A percentile compares a stretch with the other conserved stretches of the same genome.
Evolutionary conservation across 2,888 invertebrate genomes (phyloP).

Genomic region (Lordiphosa andalusiaca): DNA sequence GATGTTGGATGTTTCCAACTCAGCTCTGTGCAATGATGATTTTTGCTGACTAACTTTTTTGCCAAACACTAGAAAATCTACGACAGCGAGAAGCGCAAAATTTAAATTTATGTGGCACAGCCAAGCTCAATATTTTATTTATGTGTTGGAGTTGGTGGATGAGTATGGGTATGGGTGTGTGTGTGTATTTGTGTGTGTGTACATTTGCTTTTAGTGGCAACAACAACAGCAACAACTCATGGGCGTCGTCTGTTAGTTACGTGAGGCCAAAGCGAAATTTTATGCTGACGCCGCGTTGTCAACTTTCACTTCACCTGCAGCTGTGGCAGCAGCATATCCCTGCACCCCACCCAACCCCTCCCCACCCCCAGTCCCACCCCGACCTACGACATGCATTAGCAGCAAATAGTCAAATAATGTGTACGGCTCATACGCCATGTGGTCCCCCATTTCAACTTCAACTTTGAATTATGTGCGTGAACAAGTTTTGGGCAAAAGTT

Average conservation of each 20-base stretch:
- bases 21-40: slow-evolving; percentile 23
- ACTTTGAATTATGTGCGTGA: slow-evolving; percentile 52
- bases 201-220: slow-evolving; percentile 55
- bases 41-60: slow-evolving; percentile 72
- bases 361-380: slow-evolving; percentile 1
- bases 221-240: slow-evolving; percentile 29
- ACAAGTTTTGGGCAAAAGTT: slow-evolving; percentile 56
- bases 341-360: background rate
- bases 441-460: slow-evolving; percentile 58
- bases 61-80: slow-evolving; percentile 13
- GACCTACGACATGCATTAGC: slow-evolving; percentile 52
- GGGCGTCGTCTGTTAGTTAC: slow-evolving; percentile 47
- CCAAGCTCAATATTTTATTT: slow-evolving; percentile 67
- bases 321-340: slow-evolving; percentile 45
- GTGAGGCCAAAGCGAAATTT: slow-evolving; percentile 56
- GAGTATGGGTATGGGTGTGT: slow-evolving; percentile 3
- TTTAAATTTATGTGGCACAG: slow-evolving; percentile 65
- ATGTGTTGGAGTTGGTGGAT: slow-evolving; percentile 25
- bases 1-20: slow-evolving; percentile 32
- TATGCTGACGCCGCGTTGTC: slow-evolving; percentile 69
- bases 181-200: slow-evolving; percentile 29
- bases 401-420: slow-evolving; percentile 64
- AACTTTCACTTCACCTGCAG: slow-evolving; percentile 73
- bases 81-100: slow-evolving; percentile 34
- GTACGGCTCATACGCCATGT: slow-evolving; percentile 68